Percentiles rank a stretch among this genome's conserved stretches.
Conservation (phyloP, 53 echinoderm and acorn worm genomes). For the Crossaster papposus region DNA sequence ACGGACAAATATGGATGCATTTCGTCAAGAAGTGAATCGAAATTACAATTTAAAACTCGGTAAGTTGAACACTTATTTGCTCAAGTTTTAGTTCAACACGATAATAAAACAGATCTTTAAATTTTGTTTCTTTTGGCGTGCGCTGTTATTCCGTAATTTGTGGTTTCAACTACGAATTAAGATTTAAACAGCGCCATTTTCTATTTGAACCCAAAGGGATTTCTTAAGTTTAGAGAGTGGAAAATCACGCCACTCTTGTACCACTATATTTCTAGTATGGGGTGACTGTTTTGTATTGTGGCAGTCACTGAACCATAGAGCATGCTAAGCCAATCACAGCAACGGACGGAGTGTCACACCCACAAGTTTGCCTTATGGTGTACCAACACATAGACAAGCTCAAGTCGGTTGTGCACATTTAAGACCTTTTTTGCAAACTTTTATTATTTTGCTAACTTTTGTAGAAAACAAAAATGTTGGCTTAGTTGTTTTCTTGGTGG, state of each 20-base stretch:
- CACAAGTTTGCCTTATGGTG: conserved; percentile 6
- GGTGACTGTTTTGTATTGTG: neutral
- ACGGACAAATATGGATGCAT: conserved; percentile 80
- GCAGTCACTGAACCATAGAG: neutral
- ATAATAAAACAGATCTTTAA: neutral
- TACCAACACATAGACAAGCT: neutral
- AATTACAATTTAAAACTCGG: conserved; percentile 72
- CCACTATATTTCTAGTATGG: no score
- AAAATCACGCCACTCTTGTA: neutral
- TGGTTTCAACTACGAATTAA: neutral
- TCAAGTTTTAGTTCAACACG: neutral
- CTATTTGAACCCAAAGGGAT: neutral
- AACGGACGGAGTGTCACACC: neutral
- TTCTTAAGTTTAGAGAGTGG: neutral
- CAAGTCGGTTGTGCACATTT: neutral
- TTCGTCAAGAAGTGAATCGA: conserved; percentile 73
- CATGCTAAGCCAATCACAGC: conserved; percentile 13
- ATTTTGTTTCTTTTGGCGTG: neutral
- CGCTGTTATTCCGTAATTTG: neutral
- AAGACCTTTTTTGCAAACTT: neutral
- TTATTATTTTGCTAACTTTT: neutral
- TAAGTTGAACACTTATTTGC: conserved; percentile 33
- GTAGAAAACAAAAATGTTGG: no score
- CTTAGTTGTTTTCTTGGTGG: no score
- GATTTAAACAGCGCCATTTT: neutral